phyloP scores from a whole-genome alignment of 2,113 vertebrate genomes.

The Myocastor coypus region DNA sequence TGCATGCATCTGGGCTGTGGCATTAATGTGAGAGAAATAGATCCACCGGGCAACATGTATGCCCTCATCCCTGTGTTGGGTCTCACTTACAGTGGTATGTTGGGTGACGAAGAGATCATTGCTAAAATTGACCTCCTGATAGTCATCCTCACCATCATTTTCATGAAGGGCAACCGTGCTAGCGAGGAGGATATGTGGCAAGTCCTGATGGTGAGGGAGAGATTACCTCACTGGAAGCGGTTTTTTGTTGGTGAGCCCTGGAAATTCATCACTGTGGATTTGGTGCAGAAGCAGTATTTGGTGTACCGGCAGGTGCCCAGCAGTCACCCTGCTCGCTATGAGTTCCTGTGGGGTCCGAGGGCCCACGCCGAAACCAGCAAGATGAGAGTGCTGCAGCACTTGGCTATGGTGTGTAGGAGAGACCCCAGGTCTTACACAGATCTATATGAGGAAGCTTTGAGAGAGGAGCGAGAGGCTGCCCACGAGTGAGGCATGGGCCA shows the following conservation, averaged over 20 bases:
- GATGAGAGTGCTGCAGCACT: neutral
- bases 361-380: neutral
- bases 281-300: neutral
- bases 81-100: neutral
- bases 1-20: neutral
- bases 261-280: neutral
- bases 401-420: neutral
- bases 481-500: too few species aligned
- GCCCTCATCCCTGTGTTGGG: neutral
- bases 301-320: neutral
- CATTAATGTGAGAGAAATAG: neutral
- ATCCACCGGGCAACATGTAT: neutral
- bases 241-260: neutral
- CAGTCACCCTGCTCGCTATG: neutral
- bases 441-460: neutral
- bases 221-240: neutral
- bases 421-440: neutral
- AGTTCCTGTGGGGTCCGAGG: neutral
- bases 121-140: neutral
- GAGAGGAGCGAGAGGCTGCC: neutral
- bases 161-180: fast-evolving
- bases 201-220: neutral
- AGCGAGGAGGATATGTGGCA: neutral
- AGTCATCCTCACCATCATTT: neutral
- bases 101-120: too few species aligned